phyloP scores from a whole-genome alignment of 1,140 invertebrate genomes.

The Nebria ingens region DNA sequence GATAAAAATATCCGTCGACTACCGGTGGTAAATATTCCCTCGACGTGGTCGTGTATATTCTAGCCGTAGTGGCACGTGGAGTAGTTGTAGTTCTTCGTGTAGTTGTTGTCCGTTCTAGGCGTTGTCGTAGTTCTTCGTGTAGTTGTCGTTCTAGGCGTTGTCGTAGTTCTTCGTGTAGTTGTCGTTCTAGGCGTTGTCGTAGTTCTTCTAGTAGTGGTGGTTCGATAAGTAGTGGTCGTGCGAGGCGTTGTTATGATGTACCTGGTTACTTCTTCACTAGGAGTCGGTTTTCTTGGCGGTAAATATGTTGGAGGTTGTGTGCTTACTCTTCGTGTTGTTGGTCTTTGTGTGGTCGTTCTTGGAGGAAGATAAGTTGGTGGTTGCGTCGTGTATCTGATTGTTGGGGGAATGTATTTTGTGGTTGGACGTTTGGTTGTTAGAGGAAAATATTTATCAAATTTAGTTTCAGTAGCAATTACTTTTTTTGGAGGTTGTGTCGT shows the following conservation, averaged over 20 bases:
- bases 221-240: neutral
- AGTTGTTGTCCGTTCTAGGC: neutral
- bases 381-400: neutral
- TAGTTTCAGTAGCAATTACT: no score
- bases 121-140: neutral
- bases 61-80: neutral
- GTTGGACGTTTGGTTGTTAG: no score
- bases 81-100: neutral
- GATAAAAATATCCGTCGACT: slow-evolving; percentile 10
- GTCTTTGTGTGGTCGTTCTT: neutral
- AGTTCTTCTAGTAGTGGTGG: neutral
- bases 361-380: neutral
- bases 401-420: neutral
- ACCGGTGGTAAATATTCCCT: neutral
- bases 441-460: no score
- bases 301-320: neutral
- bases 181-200: neutral
- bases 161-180: neutral
- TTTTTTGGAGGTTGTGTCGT: no score
- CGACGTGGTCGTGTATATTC: neutral
- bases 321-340: neutral
- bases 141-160: neutral
- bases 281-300: neutral
- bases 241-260: neutral
- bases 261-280: neutral